A percentile compares a stretch with the other conserved stretches of the same genome.
Evolutionary conservation across 2,888 invertebrate genomes (phyloP).

Genomic region (Scaptomyza caliginosa): DNA sequence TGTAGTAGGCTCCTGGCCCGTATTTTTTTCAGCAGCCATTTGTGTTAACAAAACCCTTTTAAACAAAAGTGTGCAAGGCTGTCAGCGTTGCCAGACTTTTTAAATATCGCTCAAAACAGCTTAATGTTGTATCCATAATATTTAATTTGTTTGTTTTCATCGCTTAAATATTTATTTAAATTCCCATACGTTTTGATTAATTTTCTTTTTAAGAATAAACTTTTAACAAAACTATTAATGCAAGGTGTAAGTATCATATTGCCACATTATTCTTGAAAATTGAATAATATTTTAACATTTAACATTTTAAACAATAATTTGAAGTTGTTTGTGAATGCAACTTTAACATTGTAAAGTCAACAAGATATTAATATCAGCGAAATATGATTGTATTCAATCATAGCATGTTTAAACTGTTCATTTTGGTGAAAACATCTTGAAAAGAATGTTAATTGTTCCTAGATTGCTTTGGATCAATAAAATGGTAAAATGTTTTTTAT

Average conservation of each 20-base stretch:
- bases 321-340: not conserved
- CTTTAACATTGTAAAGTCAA: not conserved
- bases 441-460: conserved; percentile 12
- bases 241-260: too few relatives aligned
- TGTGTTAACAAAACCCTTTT: not conserved
- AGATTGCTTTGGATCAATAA: conserved; percentile 50
- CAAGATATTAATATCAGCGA: not conserved
- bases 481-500: conserved; percentile 28
- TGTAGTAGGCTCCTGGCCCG: conserved; percentile 22
- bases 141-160: too few relatives aligned
- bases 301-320: not conserved
- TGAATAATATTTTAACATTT: not conserved
- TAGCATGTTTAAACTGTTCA: conserved; percentile 7
- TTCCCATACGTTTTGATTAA: too few relatives aligned
- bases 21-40: conserved; percentile 50
- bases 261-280: not conserved
- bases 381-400: not conserved
- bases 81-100: conserved; percentile 23
- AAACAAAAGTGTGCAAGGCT: not conserved
- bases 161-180: too few relatives aligned
- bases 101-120: too few relatives aligned
- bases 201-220: too few relatives aligned
- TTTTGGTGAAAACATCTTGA: conserved; percentile 35
- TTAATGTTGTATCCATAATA: too few relatives aligned
- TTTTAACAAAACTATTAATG: too few relatives aligned